Base-by-base conservation (phyloP, 2,113 vertebrate genomes). In the Silurus asotus region DNA sequence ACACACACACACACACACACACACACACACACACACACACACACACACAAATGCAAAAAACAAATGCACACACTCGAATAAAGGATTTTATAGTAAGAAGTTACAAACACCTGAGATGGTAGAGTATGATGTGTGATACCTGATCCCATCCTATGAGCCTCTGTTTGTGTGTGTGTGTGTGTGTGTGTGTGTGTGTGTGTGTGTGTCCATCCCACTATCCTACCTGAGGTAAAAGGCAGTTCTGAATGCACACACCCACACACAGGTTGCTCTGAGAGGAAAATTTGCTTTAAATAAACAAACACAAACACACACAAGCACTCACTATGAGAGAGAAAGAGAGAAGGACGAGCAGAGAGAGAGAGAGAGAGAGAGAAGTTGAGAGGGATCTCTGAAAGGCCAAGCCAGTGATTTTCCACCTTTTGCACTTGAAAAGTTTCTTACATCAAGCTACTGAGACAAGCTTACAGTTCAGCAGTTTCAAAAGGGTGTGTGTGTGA, bases 321-420 rank as follows among this genome's bases (percentile, higher is more conserved):
- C 79, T 59, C 19, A 79, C 62, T 61, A 11, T 76, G 55, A 53
- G 56, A 53, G 49, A 82, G n/a, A 85, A 72, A 87, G 81, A 88
- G 84, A 82, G 51, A 79, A 58, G 67, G 84, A 88, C 59, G 25
- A 61, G 45, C 14, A 51, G 65, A 37, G 45, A 49, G n/a, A 53
- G 9, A 70, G 64, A 49, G 58, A 48, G 45, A 17, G 23, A 82
- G 37, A 25, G 74, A 78, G 61, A 61, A 58, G 84, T 61, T 78
- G 84, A 49, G 45, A 84, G 65, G 81, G 84, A 81, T 75, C 20
- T 74, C n/a, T 83, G 69, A 72, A 84, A 77, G 79, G 59, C 77
- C 62, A 78, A 90, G 70, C 79, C 51, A 78, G 86, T 89, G 86
- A 89, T 85, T 89, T 89, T 89, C 86, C 88, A 87, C 83, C 80